Evolutionary conservation across 2,113 vertebrate species (phyloP).

Genomic region (Furnarius figulus): DNA sequence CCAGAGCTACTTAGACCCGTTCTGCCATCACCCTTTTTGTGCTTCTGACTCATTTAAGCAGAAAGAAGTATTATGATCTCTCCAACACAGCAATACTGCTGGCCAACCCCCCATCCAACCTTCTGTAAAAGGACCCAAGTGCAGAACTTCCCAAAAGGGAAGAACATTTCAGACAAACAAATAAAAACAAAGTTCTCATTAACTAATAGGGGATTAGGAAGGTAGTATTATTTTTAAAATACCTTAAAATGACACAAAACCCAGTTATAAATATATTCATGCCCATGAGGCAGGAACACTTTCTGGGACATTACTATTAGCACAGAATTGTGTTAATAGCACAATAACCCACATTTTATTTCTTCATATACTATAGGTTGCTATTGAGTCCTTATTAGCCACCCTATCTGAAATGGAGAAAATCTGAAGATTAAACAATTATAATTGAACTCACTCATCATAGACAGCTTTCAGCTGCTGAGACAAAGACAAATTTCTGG

Average conservation of each 20-base stretch:
- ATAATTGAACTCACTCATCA: constrained; percentile 82
- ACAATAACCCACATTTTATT: neutral
- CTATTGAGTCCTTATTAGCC: neutral
- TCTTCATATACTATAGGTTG: neutral
- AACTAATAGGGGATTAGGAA: neutral
- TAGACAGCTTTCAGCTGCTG: constrained; percentile 89
- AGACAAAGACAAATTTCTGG: constrained; percentile 82
- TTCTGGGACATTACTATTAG: neutral
- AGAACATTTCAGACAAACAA: neutral
- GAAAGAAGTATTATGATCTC: neutral
- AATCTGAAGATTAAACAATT: neutral
- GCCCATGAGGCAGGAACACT: neutral
- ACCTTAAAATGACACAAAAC: neutral
- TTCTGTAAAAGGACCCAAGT: neutral
- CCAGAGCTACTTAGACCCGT: neutral
- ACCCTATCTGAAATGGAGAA: neutral
- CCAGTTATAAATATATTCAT: neutral
- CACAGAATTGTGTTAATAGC: neutral
- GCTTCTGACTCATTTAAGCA: neutral
- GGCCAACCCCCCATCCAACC: neutral
- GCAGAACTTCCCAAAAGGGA: neutral
- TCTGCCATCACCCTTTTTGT: neutral
- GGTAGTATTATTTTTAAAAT: neutral
- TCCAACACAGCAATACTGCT: neutral
- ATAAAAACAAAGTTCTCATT: neutral